Percentiles rank a stretch among this genome's conserved stretches.
phyloP scores from a whole-genome alignment of 2,888 invertebrate species.

The Xanthostigma xanthostigma region DNA sequence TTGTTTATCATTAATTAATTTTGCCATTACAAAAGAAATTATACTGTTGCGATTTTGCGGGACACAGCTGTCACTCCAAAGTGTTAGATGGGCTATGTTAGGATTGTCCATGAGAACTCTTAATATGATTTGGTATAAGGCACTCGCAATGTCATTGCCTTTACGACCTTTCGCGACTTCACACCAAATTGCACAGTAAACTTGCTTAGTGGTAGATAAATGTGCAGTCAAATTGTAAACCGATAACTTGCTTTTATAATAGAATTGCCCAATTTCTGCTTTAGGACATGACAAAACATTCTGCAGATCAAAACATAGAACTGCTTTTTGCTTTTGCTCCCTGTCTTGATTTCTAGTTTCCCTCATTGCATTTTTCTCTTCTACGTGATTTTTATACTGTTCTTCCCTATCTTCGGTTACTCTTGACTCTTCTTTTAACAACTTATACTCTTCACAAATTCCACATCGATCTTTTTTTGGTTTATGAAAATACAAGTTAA shows the following conservation, averaged over 20 bases:
- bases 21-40: conserved; percentile 5
- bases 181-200: conserved; percentile 16
- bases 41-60: conserved; percentile 10
- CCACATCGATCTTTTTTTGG: conserved; percentile 10
- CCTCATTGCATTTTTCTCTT: neutral
- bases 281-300: conserved; percentile 15
- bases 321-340: neutral
- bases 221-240: conserved; percentile 17
- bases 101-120: conserved; percentile 12
- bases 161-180: conserved; percentile 15
- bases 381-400: neutral
- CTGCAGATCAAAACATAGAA: conserved; percentile 10
- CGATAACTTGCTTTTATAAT: conserved; percentile 14
- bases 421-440: neutral
- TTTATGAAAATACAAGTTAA: conserved; percentile 7
- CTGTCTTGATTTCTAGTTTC: neutral
- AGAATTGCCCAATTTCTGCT: conserved; percentile 14
- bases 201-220: conserved; percentile 15
- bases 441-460: conserved; percentile 1
- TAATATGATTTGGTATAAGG: conserved; percentile 14
- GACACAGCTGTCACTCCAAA: conserved; percentile 14
- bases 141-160: conserved; percentile 15
- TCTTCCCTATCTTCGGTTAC: neutral
- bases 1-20: conserved; percentile 5
- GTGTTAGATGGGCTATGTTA: conserved; percentile 8